phyloP scores from a whole-genome alignment of 2,113 vertebrate species.

The Vicugna pacos region DNA sequence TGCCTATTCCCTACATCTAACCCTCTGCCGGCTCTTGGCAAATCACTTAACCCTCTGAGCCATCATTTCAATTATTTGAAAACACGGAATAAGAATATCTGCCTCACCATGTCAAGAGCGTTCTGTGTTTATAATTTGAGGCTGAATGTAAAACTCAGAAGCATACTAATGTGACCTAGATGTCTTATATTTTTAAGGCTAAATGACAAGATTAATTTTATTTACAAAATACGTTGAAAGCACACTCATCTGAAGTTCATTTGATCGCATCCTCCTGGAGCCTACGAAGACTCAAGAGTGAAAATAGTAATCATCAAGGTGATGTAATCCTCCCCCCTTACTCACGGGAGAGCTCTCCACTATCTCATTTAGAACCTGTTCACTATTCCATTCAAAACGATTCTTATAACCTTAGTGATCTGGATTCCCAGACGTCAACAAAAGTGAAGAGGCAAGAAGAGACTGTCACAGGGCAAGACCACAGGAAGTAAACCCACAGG shows the following conservation, averaged over 20 bases:
- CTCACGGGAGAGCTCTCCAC: not conserved
- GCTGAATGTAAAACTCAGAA: slow-evolving; percentile 5
- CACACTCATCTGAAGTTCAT: not conserved
- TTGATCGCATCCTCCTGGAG: not conserved
- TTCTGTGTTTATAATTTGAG: slow-evolving; percentile 14
- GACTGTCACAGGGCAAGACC: not conserved
- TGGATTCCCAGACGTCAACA: not conserved
- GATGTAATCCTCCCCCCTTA: not conserved
- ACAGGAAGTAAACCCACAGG: not conserved
- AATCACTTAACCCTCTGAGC: not conserved
- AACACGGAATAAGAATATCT: not conserved
- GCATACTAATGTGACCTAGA: not conserved
- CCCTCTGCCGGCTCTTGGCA: not conserved
- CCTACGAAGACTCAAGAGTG: not conserved
- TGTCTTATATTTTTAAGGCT: not conserved
- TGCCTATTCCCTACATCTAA: not conserved
- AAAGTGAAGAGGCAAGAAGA: not conserved
- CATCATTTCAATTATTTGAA: slow-evolving; percentile 14
- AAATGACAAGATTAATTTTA: not conserved
- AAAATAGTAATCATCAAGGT: not conserved
- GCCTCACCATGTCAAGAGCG: not conserved
- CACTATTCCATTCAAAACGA: not conserved
- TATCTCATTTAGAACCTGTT: not conserved
- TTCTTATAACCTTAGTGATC: not conserved
- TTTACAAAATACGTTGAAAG: not conserved